Conservation (phyloP, 2,113 vertebrate genomes). For the Nothobranchius kuhntae region DNA sequence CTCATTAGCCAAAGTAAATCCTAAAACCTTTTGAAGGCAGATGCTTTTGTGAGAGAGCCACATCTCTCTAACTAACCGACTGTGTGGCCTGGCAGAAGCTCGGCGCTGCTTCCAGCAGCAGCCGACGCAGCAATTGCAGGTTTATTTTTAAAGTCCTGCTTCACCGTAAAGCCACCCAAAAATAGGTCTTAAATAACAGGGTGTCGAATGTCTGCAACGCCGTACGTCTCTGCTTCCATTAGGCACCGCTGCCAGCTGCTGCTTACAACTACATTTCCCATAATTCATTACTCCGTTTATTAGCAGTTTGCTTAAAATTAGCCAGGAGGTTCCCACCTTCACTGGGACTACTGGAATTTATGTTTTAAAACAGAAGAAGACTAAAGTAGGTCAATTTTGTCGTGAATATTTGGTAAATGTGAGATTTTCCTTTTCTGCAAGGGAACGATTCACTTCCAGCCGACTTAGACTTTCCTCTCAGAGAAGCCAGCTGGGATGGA, state of each 20-base stretch:
- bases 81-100: not conserved
- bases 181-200: slow-evolving; percentile 74
- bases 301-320: too few relatives aligned
- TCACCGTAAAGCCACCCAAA: slow-evolving; percentile 49
- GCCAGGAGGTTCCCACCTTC: too few relatives aligned
- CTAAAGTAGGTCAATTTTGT: slow-evolving; percentile 48
- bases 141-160: slow-evolving; percentile 69
- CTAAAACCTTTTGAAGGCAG: slow-evolving; percentile 40
- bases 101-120: slow-evolving; percentile 35
- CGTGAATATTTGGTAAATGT: slow-evolving; percentile 33
- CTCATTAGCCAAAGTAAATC: slow-evolving; percentile 43
- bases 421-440: slow-evolving; percentile 19
- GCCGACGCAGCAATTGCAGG: slow-evolving; percentile 61
- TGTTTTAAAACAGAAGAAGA: slow-evolving; percentile 15
- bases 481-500: slow-evolving; percentile 55
- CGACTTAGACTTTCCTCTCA: slow-evolving; percentile 64
- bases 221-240: slow-evolving; percentile 13
- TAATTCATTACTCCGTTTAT: slow-evolving; percentile 14
- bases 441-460: slow-evolving; percentile 43
- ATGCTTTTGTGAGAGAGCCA: slow-evolving; percentile 34
- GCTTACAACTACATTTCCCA: slow-evolving; percentile 40
- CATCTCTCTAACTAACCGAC: slow-evolving; percentile 1
- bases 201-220: slow-evolving; percentile 52
- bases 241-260: not conserved
- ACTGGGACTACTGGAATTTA: not conserved